Conservation (phyloP, 2,113 vertebrate genomes). For the Copsychus sechellarum region DNA sequence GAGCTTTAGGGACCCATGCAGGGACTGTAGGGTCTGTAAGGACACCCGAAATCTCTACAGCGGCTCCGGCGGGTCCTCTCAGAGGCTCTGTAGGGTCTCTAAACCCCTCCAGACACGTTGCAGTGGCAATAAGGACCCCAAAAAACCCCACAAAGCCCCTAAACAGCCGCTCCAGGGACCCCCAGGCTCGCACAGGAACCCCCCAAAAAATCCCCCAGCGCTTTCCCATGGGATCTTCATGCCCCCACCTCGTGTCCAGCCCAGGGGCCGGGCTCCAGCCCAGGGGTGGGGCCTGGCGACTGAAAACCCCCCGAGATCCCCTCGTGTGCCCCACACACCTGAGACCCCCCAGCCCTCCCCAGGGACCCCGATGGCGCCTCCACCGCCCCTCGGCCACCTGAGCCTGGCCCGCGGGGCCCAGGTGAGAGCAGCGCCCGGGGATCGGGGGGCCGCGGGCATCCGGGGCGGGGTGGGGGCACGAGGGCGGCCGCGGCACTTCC, state of each 20-base stretch:
- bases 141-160: no score
- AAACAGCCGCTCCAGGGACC: no score
- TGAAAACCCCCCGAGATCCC: not conserved
- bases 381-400: not conserved
- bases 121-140: not conserved
- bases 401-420: not conserved
- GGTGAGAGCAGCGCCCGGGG: not conserved
- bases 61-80: no score
- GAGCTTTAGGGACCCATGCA: not conserved
- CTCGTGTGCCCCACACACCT: not conserved
- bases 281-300: not conserved
- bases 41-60: no score
- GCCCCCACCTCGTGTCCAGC: not conserved
- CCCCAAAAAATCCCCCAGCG: not conserved
- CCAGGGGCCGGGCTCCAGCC: not conserved
- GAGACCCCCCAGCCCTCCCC: not conserved
- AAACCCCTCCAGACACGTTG: rapidly evolving
- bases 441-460: not conserved
- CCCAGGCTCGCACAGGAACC: no score
- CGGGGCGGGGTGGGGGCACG: not conserved
- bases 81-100: no score
- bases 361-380: not conserved
- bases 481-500: not conserved
- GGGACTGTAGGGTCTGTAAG: not conserved
- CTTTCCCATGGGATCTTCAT: no score